Conservation (phyloP, 2,888 invertebrate genomes). For the Chironomus tentans region DNA sequence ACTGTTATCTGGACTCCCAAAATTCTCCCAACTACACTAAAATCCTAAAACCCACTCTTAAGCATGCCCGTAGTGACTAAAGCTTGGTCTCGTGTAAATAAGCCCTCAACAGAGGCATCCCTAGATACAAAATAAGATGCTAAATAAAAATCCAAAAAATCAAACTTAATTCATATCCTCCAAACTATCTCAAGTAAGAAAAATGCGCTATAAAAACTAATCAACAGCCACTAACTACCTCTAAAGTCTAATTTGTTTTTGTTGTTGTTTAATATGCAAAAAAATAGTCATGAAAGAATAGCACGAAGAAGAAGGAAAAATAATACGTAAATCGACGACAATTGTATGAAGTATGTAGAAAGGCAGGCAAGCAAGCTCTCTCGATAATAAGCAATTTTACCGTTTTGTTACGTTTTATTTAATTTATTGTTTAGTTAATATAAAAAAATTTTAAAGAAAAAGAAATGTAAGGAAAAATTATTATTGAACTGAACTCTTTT, state of each 20-base stretch:
- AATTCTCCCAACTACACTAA: no score
- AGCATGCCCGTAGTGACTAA: no score
- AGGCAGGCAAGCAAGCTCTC: not conserved
- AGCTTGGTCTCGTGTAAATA: no score
- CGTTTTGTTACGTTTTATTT: constrained; percentile 26
- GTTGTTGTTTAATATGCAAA: not conserved
- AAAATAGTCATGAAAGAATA: not conserved
- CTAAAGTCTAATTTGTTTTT: not conserved
- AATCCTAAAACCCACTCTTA: no score
- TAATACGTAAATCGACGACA: no score
- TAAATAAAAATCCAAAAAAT: no score
- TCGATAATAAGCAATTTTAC: constrained; percentile 24
- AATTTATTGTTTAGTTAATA: constrained; percentile 18
- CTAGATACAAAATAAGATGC: no score
- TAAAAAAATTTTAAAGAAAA: not conserved
- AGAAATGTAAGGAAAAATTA: constrained; percentile 17
- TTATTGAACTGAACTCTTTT: constrained; percentile 25
- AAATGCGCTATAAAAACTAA: not conserved
- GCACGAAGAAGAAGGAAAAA: not conserved
- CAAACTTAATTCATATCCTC: no score
- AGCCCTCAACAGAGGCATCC: no score
- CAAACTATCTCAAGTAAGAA: no score
- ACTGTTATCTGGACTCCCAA: no score
- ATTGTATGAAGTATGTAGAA: not conserved
- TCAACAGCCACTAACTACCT: not conserved